phyloP scores from a whole-genome alignment of 2,888 invertebrate genomes.

The Parnassius smintheus region DNA sequence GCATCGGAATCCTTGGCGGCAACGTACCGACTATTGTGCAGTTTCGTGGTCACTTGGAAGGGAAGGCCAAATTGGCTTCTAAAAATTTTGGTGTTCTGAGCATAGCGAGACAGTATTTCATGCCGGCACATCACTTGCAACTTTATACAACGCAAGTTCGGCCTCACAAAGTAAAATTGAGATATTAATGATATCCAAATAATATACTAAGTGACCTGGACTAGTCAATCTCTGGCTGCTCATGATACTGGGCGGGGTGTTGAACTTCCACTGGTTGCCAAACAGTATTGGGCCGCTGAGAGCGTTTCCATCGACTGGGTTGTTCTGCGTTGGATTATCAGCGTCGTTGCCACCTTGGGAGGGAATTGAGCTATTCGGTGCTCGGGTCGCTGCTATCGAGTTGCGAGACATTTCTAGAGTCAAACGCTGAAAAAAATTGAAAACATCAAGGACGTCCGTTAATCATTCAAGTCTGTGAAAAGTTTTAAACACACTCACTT shows the following conservation, averaged over 20 bases:
- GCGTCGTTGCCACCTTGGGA: slow-evolving; percentile 39
- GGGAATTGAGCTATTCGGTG: slow-evolving; percentile 37
- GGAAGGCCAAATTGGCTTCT: too few species aligned
- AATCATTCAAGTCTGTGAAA: too few species aligned
- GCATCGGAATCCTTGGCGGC: too few species aligned
- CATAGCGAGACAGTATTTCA: too few species aligned
- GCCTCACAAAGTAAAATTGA: too few species aligned
- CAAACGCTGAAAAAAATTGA: slow-evolving; percentile 71
- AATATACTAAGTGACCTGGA: slow-evolving; percentile 43
- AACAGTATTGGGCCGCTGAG: slow-evolving; percentile 52
- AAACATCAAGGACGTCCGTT: background rate
- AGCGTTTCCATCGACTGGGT: slow-evolving; percentile 64
- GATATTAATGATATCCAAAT: background rate
- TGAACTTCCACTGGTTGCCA: slow-evolving; percentile 61
- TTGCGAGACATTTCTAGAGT: slow-evolving; percentile 86
- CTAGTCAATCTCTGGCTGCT: slow-evolving; percentile 50
- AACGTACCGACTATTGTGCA: too few species aligned
- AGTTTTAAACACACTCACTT: slow-evolving; percentile 68
- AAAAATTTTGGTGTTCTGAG: too few species aligned
- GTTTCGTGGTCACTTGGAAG: too few species aligned
- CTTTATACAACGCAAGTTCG: too few species aligned
- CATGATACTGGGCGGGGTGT: slow-evolving; percentile 45
- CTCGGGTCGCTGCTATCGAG: slow-evolving; percentile 80
- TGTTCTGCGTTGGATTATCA: slow-evolving; percentile 64
- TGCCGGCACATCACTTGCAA: too few species aligned